Evolutionary conservation across 92 coral and sea anemone genomes (phyloP), one percentile per base, ranked within the genome.

Genomic region (Phenganax marumi): DNA sequence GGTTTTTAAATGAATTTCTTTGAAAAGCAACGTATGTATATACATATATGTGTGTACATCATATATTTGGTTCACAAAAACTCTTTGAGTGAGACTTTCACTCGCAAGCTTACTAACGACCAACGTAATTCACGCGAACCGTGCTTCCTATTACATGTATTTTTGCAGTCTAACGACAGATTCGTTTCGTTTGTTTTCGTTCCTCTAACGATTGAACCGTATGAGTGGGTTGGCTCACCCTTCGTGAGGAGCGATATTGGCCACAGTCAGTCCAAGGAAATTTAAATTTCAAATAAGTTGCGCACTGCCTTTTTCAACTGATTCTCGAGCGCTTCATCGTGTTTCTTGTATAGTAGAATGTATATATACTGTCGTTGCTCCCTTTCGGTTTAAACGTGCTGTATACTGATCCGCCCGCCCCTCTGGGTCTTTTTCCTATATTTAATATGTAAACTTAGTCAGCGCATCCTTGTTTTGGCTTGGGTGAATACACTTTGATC

Each of bases 121-220:
- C 23, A 19, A 54, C 81, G 81, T 56, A 48, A 74, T 21, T 17
- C 43, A 16, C 81, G 23, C 65, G 10, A 76, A 76, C 50, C 81
- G 81, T 76, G 56, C n/a, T 76, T 76, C 81, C 81, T 56, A 14
- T 76, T 23, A 55, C 68, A 50, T 76, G 68, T 50, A 48, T 76
- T 68, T 62, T 33, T 26, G 33, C 57, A 68, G 68, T 43, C 9
- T 55, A 55, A 76, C 68, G 47, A 57, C 81, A 33, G 69, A 68
- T 43, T 50, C 65, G 47, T 76, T 48, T 33, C 51, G 68, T 12
- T 76, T 76, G 55, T 56, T 55, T 17, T 76, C 39, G 25, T 39
- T 55, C 81, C 18, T 49, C 23, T 14, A 50, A 26, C 23, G 50
- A 76, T 19, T 66, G 65, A 76, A 56, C 81, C 22, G 73, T 54